Conservation (phyloP, 2,113 vertebrate genomes). For the Pogonocichla stellata region DNA sequence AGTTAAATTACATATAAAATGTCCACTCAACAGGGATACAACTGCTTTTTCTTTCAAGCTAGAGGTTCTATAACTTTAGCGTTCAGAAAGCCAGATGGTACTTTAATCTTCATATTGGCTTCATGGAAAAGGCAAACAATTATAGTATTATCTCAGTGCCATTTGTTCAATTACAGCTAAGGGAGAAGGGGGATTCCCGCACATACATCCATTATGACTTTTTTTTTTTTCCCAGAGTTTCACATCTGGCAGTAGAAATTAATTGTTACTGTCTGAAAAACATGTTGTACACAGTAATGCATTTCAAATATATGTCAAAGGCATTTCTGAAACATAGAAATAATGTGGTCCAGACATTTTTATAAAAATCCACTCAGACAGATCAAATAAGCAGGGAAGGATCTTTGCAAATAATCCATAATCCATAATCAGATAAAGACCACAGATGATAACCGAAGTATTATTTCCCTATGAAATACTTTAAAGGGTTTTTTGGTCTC, state of each 20-base stretch:
- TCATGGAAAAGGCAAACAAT: constrained; percentile 17
- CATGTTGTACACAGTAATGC: not conserved
- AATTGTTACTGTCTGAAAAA: not conserved
- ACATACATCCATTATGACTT: not conserved
- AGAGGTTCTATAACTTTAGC: constrained; percentile 3
- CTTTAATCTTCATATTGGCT: constrained; percentile 5
- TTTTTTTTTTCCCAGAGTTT: not conserved
- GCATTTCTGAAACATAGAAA: not conserved
- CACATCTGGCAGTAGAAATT: not conserved
- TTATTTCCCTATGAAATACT: not conserved
- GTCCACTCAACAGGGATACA: not conserved
- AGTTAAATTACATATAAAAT: constrained; percentile 38
- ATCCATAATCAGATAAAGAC: not conserved
- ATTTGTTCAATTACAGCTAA: constrained; percentile 27
- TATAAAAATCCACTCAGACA: not conserved
- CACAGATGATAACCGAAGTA: not conserved
- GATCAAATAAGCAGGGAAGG: not conserved
- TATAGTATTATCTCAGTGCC: not conserved
- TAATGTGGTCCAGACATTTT: not conserved
- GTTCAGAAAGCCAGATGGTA: constrained; percentile 36
- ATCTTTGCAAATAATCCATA: not conserved
- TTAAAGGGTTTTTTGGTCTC: not conserved
- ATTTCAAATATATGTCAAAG: not conserved
- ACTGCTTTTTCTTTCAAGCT: constrained; percentile 5
- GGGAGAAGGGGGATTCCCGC: not conserved